These are phyloP conservation scores for Catamblyrhynchus diadema DNA, from an alignment of 2,797 vertebrate species.

Conservation along the genomic window DNA sequence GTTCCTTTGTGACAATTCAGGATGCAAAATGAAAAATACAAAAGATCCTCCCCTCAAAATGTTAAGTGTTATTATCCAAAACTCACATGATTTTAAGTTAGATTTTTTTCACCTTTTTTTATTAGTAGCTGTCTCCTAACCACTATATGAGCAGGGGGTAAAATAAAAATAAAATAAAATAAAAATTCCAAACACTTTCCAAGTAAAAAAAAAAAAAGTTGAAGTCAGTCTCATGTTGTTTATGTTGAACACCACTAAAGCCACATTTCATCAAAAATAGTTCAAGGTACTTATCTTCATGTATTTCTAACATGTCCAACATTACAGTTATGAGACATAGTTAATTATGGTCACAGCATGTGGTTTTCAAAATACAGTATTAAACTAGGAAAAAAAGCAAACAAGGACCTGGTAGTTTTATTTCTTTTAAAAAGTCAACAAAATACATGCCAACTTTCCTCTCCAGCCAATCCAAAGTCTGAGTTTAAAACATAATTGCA, in stretches of 20 bases:
- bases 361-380: conserved; percentile 18
- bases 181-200: not conserved
- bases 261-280: conserved; percentile 31
- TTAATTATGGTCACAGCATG: conserved; percentile 35
- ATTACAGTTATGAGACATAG: not conserved
- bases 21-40: not conserved
- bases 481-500: conserved; percentile 18
- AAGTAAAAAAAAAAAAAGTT: not conserved
- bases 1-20: not conserved
- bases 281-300: conserved; percentile 8
- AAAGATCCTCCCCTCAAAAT: rapidly evolving
- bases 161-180: not conserved
- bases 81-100: not conserved
- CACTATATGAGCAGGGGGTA: not conserved
- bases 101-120: not conserved
- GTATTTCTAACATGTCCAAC: conserved; percentile 31
- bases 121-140: not conserved
- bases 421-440: conserved; percentile 39
- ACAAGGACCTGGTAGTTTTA: conserved; percentile 34
- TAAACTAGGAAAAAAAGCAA: conserved; percentile 26
- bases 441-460: conserved; percentile 13
- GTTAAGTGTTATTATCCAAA: not conserved
- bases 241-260: not conserved
- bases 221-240: not conserved
- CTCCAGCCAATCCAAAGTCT: not conserved